Base-by-base conservation (phyloP, 2,888 invertebrate species). In the Eumacrocentrus americanus region DNA sequence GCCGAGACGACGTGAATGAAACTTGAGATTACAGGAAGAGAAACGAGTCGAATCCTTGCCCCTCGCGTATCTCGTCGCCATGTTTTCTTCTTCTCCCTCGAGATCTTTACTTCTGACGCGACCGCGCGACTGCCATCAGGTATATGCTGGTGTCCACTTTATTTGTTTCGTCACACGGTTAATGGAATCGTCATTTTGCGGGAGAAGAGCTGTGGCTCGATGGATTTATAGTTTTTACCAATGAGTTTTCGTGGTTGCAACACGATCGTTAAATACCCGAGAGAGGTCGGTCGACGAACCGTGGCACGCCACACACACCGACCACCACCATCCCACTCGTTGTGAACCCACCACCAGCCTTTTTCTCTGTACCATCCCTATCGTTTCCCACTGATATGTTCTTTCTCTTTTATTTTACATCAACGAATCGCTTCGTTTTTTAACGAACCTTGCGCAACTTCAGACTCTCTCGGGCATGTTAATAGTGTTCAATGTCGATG, bases 11-110 rank as follows among this genome's bases (percentile, higher is more conserved):
- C 54, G 54, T 60, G 59, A 60, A 60, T 60, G 59, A 60, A 60
- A 60, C 59, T 60, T 48, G 54, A 60, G 59, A 60, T 60, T 60
- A 60, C 59, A 60, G 59, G 48, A 42, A 48, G 59, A 60, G 54
- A 60, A 60, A 53, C 59, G 53, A 53, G 59, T 48, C 48, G 53
- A 59, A 54, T 59, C 53, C 51, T 37, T 18, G 35, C 22, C 46
- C 14, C 14, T 25, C 37, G 34, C 14, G 29, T 34, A 4, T 18
- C 34, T 42, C 34, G 40, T 50, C 51, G 7, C 40, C 20, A 25
- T 34, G 18, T 42, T 25, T 51, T 42, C n/a, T 35, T 44, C 35
- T 25, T 29, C 22, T 40, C 29, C n/a, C 50, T 29, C 34, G 23
- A 34, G 23, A 35, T 20, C 44, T 42, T 58, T 22, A 29, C 23